Evolutionary conservation across 2,797 vertebrate species (phyloP).

Genomic region (Ispidina picta): DNA sequence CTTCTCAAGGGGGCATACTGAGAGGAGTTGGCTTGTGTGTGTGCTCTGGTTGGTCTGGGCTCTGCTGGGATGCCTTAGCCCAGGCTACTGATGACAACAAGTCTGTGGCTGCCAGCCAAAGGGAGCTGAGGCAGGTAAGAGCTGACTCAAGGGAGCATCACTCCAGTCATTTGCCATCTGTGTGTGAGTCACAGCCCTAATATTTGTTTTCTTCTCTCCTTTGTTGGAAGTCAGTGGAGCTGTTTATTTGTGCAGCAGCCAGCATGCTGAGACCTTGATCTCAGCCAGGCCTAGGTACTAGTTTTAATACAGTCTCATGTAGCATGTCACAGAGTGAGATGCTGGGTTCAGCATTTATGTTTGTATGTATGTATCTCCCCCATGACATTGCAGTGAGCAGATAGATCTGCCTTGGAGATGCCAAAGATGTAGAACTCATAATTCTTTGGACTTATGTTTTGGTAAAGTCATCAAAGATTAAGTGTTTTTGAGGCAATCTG

Average conservation of each 20-base stretch:
- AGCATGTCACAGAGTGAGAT: neutral
- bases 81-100: neutral
- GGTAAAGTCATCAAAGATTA: neutral
- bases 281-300: neutral
- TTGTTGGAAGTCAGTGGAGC: neutral
- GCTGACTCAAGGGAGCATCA: neutral
- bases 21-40: fast-evolving
- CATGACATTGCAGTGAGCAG: neutral
- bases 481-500: slow-evolving; percentile 3
- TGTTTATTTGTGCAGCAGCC: slow-evolving; percentile 25
- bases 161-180: slow-evolving; percentile 20
- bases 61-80: fast-evolving
- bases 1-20: neutral
- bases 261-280: neutral
- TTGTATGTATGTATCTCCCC: neutral
- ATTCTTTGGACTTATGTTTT: neutral
- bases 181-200: slow-evolving; percentile 30
- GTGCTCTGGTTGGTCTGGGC: neutral
- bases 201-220: slow-evolving; percentile 38
- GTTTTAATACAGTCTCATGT: neutral
- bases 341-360: neutral
- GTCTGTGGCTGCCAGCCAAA: neutral
- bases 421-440: neutral
- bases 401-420: neutral
- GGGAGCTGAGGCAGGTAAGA: neutral